Conservation (phyloP, 2,797 vertebrate genomes). For the Eospalax fontanierii region DNA sequence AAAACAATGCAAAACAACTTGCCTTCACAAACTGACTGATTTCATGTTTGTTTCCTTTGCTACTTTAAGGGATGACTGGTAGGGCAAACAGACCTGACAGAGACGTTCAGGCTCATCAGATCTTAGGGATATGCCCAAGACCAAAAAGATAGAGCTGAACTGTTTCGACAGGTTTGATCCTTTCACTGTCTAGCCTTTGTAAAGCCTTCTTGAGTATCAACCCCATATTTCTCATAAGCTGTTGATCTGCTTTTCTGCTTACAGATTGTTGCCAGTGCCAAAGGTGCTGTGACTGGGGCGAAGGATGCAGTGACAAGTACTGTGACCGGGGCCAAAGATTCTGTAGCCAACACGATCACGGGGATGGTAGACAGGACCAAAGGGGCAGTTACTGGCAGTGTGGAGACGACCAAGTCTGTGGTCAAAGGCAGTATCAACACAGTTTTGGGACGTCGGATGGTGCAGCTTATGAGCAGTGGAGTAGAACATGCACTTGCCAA, state of each 20-base stretch:
- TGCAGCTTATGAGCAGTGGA: conserved; percentile 91
- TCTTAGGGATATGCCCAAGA: background rate
- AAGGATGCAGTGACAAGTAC: conserved; percentile 91
- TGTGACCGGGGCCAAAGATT: conserved; percentile 93
- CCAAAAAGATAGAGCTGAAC: background rate
- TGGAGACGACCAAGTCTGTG: conserved; percentile 93
- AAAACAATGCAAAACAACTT: background rate
- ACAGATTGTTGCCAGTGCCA: conserved; percentile 94
- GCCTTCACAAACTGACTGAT: background rate
- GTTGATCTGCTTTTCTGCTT: background rate
- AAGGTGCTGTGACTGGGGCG: conserved; percentile 92
- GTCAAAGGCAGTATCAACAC: conserved; percentile 93
- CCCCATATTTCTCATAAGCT: background rate
- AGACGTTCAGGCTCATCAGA: background rate
- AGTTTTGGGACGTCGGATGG: conserved; percentile 93
- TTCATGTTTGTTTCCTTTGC: background rate
- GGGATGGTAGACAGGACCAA: conserved; percentile 93
- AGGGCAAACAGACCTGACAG: background rate
- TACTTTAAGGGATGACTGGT: background rate
- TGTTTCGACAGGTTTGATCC: background rate
- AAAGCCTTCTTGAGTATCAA: background rate
- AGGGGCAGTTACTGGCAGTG: conserved; percentile 92
- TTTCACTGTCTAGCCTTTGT: background rate
- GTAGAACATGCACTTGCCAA: conserved; percentile 93
- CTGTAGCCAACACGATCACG: conserved; percentile 91